Evolutionary conservation across 2,797 vertebrate genomes (phyloP).

Genomic region (Champsocephalus gunnari): DNA sequence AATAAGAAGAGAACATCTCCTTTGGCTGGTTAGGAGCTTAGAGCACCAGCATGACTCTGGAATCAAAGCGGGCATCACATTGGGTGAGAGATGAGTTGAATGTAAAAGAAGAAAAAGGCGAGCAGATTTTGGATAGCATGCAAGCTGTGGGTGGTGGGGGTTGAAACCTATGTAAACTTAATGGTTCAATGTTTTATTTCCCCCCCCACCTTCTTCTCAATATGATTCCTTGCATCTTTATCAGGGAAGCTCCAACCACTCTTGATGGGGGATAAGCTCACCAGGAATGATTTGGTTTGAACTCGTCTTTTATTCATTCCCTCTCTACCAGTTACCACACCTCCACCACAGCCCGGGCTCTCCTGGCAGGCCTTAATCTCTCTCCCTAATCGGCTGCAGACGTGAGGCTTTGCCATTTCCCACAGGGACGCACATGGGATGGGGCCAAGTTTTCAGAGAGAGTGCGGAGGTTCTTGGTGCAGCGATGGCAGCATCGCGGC

Average conservation of each 20-base stretch:
- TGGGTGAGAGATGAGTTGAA: slow-evolving; percentile 53
- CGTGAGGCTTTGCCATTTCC: slow-evolving; percentile 80
- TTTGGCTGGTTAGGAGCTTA: slow-evolving; percentile 46
- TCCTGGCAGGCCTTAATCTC: slow-evolving; percentile 80
- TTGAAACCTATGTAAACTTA: slow-evolving; percentile 71
- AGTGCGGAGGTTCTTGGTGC: slow-evolving; percentile 30
- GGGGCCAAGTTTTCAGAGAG: slow-evolving; percentile 61
- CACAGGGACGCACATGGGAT: slow-evolving; percentile 64
- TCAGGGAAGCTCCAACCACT: slow-evolving; percentile 68
- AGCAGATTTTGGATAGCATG: slow-evolving; percentile 55
- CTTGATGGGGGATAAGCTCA: slow-evolving; percentile 74
- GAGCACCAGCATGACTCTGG: slow-evolving; percentile 52
- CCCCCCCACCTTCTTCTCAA: slow-evolving; percentile 27
- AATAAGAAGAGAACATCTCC: slow-evolving; percentile 27
- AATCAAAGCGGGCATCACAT: slow-evolving; percentile 63
- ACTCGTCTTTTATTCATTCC: slow-evolving; percentile 80
- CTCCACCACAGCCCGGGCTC: slow-evolving; percentile 77
- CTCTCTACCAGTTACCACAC: slow-evolving; percentile 76
- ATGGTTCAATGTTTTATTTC: slow-evolving; percentile 46
- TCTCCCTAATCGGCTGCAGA: slow-evolving; percentile 78
- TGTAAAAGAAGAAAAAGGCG: slow-evolving; percentile 35
- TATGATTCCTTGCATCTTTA: slow-evolving; percentile 71
- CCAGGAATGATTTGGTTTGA: slow-evolving; percentile 74
- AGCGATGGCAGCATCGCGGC: slow-evolving; percentile 37
- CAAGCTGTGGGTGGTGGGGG: slow-evolving; percentile 45